Conservation (phyloP, 2,888 invertebrate genomes). For the Celastrina argiolus region DNA sequence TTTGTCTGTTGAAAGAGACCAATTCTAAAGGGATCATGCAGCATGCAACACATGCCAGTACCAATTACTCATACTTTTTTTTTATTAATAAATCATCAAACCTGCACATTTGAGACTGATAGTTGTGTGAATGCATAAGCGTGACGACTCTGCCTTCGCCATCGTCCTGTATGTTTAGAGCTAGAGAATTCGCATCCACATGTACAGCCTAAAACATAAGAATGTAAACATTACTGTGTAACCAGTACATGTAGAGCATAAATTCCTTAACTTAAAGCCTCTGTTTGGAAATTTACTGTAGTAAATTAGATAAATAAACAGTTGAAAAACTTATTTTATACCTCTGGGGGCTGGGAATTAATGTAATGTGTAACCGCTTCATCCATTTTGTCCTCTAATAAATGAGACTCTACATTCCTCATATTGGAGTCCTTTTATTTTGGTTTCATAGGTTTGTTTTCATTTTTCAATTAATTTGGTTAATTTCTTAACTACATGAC, state of each 20-base stretch:
- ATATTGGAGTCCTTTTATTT: slow-evolving; percentile 39
- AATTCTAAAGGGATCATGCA: no score
- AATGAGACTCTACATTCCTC: slow-evolving; percentile 55
- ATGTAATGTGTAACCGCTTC: slow-evolving; percentile 69
- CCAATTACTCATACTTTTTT: background rate
- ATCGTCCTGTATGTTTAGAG: slow-evolving; percentile 63
- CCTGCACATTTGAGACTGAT: slow-evolving; percentile 64
- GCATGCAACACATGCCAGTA: no score
- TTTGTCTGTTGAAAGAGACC: no score
- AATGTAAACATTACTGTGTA: background rate
- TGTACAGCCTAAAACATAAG: slow-evolving; percentile 52
- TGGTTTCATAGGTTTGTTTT: slow-evolving; percentile 35
- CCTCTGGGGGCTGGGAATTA: slow-evolving; percentile 59
- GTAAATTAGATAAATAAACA: background rate
- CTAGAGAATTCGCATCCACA: slow-evolving; percentile 55
- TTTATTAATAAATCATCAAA: slow-evolving; percentile 34
- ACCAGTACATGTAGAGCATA: background rate
- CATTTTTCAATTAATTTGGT: slow-evolving; percentile 39
- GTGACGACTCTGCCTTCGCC: slow-evolving; percentile 56
- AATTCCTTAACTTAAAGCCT: background rate
- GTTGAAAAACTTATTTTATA: slow-evolving; percentile 33
- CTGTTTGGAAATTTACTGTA: background rate
- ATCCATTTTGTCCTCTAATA: slow-evolving; percentile 61
- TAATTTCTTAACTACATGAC: slow-evolving; percentile 39
- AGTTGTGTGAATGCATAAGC: slow-evolving; percentile 63